Evolutionary conservation across 2,888 invertebrate species (phyloP).

Genomic region (Cynaeus angustus): DNA sequence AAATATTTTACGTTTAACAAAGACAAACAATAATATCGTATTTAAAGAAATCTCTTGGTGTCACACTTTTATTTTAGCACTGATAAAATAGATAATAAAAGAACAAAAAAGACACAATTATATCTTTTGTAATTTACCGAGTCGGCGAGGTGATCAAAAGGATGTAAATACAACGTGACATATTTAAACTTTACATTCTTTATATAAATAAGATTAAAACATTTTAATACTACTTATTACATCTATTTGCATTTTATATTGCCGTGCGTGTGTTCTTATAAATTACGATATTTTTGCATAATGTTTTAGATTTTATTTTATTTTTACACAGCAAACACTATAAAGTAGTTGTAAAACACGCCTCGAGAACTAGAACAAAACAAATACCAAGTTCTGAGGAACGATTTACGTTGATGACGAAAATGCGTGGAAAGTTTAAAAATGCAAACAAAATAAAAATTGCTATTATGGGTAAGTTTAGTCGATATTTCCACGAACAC

Average conservation of each 20-base stretch:
- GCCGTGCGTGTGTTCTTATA: slow-evolving; percentile 30
- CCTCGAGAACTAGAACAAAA: slow-evolving; percentile 23
- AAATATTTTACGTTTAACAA: slow-evolving; percentile 6
- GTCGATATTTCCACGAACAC: not conserved
- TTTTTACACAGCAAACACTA: slow-evolving; percentile 25
- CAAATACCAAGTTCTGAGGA: slow-evolving; percentile 16
- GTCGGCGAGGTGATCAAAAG: slow-evolving; percentile 40
- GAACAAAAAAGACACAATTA: slow-evolving; percentile 17
- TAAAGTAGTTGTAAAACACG: slow-evolving; percentile 41
- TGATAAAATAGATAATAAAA: slow-evolving; percentile 31
- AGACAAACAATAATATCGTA: slow-evolving; percentile 2
- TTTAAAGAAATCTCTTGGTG: slow-evolving; percentile 20
- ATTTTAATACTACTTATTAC: slow-evolving; percentile 34
- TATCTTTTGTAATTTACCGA: slow-evolving; percentile 44
- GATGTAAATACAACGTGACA: slow-evolving; percentile 42
- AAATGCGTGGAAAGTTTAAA: slow-evolving; percentile 4
- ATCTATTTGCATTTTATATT: slow-evolving; percentile 41
- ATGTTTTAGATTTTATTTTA: slow-evolving; percentile 39
- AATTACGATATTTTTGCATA: slow-evolving; percentile 36
- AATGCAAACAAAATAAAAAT: slow-evolving; percentile 7
- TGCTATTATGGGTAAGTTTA: not conserved
- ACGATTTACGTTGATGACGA: slow-evolving; percentile 9
- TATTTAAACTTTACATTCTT: slow-evolving; percentile 43
- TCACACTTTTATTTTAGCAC: slow-evolving; percentile 30
- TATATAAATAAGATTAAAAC: slow-evolving; percentile 48